Conservation (phyloP, 2,113 vertebrate species). For the Prolemur simus region DNA sequence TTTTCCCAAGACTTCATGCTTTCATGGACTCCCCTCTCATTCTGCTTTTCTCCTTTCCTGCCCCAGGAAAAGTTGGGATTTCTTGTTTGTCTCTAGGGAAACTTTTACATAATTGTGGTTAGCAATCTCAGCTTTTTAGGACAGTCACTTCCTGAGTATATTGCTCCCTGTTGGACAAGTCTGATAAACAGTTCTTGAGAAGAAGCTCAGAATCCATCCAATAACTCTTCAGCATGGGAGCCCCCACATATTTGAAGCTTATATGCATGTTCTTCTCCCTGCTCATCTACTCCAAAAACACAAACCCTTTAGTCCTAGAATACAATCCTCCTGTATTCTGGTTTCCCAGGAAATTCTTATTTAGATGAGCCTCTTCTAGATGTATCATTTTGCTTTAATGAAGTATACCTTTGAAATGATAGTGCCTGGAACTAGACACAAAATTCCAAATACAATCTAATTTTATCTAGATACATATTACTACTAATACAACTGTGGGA, state of each 20-base stretch:
- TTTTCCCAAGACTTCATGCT: not conserved
- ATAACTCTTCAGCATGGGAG: not conserved
- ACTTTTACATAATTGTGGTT: not conserved
- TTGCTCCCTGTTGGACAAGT: not conserved
- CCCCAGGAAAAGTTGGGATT: not conserved
- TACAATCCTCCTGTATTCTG: not conserved
- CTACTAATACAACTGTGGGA: not conserved
- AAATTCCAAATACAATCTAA: not conserved
- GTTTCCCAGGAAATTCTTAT: not conserved
- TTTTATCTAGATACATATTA: not conserved
- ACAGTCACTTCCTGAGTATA: not conserved
- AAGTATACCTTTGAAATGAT: not conserved
- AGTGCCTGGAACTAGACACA: not conserved
- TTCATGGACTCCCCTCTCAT: not conserved
- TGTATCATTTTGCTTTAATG: not conserved
- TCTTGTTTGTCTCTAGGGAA: slow-evolving; percentile 8
- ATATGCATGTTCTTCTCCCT: not conserved
- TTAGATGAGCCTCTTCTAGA: not conserved
- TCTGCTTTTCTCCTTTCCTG: not conserved
- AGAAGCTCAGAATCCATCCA: not conserved
- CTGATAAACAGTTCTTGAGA: not conserved
- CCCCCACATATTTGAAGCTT: not conserved
- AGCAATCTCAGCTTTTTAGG: not conserved
- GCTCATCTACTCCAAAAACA: not conserved
- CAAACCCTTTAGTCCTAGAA: not conserved